A percentile compares a stretch with the other conserved stretches of the same genome.
Conservation (phyloP, 2,113 vertebrate genomes). For the Canis aureus region DNA sequence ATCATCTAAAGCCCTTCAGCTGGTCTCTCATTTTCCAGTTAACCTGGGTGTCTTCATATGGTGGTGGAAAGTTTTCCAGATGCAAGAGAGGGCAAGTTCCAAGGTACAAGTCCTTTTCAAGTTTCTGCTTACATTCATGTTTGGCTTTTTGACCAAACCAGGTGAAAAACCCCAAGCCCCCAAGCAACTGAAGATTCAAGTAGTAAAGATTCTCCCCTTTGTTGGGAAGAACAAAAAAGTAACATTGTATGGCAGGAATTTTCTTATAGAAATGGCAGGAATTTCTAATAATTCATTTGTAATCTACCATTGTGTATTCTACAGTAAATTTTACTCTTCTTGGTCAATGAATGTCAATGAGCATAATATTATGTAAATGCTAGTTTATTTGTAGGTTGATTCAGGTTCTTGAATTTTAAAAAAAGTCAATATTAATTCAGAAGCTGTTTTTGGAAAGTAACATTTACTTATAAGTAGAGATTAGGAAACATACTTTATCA, state of each 20-base stretch:
- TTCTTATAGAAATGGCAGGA: not conserved
- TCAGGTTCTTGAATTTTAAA: slow-evolving; percentile 2
- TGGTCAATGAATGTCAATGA: not conserved
- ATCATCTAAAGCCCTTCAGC: not conserved
- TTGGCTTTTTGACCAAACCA: slow-evolving; percentile 41
- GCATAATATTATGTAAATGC: not conserved
- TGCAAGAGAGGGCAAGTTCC: not conserved
- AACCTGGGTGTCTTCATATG: not conserved
- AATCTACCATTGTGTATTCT: not conserved
- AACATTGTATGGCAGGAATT: not conserved
- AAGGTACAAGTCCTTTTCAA: not conserved
- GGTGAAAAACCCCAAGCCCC: not conserved
- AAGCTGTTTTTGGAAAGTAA: not conserved
- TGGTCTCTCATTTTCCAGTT: not conserved
- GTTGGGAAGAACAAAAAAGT: not conserved
- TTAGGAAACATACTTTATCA: not conserved
- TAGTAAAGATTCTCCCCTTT: not conserved
- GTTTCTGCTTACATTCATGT: not conserved
- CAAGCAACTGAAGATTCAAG: not conserved
- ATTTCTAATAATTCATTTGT: not conserved
- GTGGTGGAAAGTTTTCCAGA: not conserved
- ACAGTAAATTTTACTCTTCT: not conserved
- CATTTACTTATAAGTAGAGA: slow-evolving; percentile 41
- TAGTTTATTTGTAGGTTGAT: not conserved
- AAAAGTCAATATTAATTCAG: not conserved